Evolutionary conservation across 1,140 invertebrate genomes (phyloP).

Genomic region (Caenorhabditis brenneri): DNA sequence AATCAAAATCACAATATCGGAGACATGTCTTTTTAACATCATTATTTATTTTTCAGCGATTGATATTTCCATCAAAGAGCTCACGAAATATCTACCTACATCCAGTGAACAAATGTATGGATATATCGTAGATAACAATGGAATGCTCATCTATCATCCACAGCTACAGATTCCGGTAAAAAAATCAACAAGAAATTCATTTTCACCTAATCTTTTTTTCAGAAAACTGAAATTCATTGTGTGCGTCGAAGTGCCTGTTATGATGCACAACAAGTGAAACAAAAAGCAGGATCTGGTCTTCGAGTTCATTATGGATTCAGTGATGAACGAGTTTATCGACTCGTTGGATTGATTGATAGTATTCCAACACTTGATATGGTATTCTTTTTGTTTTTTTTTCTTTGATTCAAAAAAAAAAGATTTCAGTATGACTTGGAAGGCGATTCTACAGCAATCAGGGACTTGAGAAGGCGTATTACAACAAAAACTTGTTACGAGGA

Average conservation of each 20-base stretch:
- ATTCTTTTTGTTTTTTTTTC: background rate
- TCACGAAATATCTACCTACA: conserved; percentile 39
- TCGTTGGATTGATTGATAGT: conserved; percentile 66
- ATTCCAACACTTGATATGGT: conserved; percentile 67
- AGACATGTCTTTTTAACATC: too few relatives aligned
- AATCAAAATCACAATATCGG: too few relatives aligned
- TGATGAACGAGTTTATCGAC: conserved; percentile 64
- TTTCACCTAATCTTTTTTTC: conserved; percentile 52
- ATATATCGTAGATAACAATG: conserved; percentile 70
- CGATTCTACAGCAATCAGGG: conserved; percentile 52
- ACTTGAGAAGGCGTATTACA: conserved; percentile 59
- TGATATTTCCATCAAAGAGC: conserved; percentile 39
- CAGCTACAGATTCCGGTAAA: conserved; percentile 58
- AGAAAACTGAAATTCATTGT: conserved; percentile 61
- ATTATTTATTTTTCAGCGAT: conserved; percentile 54
- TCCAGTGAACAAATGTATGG: conserved; percentile 59
- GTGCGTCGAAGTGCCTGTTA: conserved; percentile 68
- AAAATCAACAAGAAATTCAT: too few relatives aligned
- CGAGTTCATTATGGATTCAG: conserved; percentile 64
- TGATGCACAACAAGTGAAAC: conserved; percentile 55
- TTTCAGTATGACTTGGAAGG: conserved; percentile 67
- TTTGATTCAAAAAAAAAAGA: background rate
- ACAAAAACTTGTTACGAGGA: conserved; percentile 57
- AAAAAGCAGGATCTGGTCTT: conserved; percentile 59
- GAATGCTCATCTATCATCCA: conserved; percentile 68